These are phyloP conservation scores for Epicauta chinensis DNA, from an alignment of 1,140 invertebrate genomes.

Conservation along the genomic window DNA sequence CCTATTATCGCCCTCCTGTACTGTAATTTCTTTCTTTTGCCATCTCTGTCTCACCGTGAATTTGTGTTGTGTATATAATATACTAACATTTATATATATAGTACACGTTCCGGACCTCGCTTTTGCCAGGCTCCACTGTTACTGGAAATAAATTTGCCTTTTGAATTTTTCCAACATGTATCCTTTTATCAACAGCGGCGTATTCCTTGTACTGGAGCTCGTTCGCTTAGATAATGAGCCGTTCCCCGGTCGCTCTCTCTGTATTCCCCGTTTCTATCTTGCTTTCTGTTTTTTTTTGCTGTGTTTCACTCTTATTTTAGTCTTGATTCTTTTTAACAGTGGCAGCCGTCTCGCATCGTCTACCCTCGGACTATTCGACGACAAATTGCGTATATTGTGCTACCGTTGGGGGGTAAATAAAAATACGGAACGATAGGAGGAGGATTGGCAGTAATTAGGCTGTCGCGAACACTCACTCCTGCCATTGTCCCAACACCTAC, in stretches of 20 bases:
- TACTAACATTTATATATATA: no score
- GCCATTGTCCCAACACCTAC: slow-evolving; percentile 4
- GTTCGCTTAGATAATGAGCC: slow-evolving; percentile 35
- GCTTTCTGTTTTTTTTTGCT: not conserved
- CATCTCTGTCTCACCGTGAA: not conserved
- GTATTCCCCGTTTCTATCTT: not conserved
- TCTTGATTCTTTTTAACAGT: slow-evolving; percentile 1
- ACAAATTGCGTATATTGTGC: slow-evolving; percentile 41
- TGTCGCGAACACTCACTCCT: slow-evolving; percentile 33
- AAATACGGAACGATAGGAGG: slow-evolving; percentile 26
- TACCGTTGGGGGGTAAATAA: slow-evolving; percentile 38
- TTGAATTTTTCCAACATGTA: slow-evolving; percentile 39
- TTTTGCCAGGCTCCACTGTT: not conserved
- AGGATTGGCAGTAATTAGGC: slow-evolving; percentile 31
- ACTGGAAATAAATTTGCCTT: slow-evolving; percentile 37
- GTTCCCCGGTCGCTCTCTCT: slow-evolving; percentile 13
- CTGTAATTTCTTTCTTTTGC: slow-evolving; percentile 34
- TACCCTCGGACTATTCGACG: slow-evolving; percentile 4
- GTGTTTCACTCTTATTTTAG: not conserved
- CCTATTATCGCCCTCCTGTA: slow-evolving; percentile 34
- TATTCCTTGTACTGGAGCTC: slow-evolving; percentile 18
- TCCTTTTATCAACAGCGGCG: slow-evolving; percentile 34
- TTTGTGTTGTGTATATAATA: not conserved
- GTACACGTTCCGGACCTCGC: slow-evolving; percentile 1
- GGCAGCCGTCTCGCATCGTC: slow-evolving; percentile 5